A percentile compares a stretch with the other conserved stretches of the same genome.
phyloP scores from a whole-genome alignment of 2,113 vertebrate genomes.

The Polyodon spathula region DNA sequence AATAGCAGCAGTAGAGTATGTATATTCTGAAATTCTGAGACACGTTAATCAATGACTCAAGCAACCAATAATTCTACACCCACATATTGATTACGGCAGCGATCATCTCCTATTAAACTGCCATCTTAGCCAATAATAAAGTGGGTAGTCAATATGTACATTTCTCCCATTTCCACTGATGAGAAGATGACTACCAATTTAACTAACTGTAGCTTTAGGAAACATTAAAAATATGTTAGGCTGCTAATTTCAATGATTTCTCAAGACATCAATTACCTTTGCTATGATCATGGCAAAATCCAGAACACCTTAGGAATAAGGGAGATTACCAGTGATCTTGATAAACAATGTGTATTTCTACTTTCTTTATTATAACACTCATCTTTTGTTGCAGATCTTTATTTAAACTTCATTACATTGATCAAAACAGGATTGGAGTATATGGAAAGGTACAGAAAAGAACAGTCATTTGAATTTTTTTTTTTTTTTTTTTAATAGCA shows the following conservation, averaged over 20 bases:
- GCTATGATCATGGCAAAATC: not conserved
- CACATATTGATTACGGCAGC: not conserved
- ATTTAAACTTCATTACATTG: constrained; percentile 38
- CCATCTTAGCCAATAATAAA: not conserved
- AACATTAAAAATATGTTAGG: no score
- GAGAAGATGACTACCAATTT: not conserved
- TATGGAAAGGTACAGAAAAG: constrained; percentile 40
- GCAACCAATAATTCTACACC: no score
- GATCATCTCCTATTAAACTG: not conserved
- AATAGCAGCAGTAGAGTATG: constrained; percentile 42
- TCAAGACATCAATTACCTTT: not conserved
- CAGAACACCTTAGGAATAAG: not conserved
- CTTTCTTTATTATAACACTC: not conserved
- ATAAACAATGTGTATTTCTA: not conserved
- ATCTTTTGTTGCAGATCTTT: constrained; percentile 31
- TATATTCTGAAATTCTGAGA: no score
- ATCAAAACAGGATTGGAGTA: constrained; percentile 38
- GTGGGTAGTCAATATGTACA: not conserved
- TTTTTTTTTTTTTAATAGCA: constrained; percentile 6
- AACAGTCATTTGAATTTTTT: not conserved
- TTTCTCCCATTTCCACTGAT: not conserved
- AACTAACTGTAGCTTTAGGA: no score
- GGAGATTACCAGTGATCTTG: not conserved
- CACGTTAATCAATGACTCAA: no score
- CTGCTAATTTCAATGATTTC: no score